Base-by-base conservation (phyloP, 2,797 vertebrate genomes). In the Acanthis flammea region DNA sequence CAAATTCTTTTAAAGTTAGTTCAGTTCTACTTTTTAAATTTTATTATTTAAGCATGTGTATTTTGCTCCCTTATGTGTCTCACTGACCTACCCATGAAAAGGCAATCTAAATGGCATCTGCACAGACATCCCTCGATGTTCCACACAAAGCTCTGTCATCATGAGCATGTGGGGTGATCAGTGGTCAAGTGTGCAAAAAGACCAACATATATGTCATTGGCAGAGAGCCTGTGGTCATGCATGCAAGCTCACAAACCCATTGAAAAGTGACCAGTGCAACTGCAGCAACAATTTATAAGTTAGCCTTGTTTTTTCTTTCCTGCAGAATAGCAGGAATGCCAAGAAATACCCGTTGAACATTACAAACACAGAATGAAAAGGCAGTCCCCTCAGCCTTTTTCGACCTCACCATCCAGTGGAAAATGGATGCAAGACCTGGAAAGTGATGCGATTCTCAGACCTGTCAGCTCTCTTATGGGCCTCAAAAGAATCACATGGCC, bases 101-200 rank as follows among this genome's bases (percentile, higher is more conserved):
- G 58, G 37, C 2, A 0, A 12, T 3, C 3, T 1, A 14, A 63
- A 72, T 0, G 2, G 5, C 7, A 10, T 8, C 25, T 14, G n/a
- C 15, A 1, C 1, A 28, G 55, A 21, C 25, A 31, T 30, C 7
- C 2, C 39, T 47, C 1, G 0, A 9, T 15, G 30, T 9, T 53
- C 18, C 9, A 21, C 6, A 4, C 73, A 42, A 45, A 54, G 39
- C 35, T 48, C 55, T 16, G 27, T 8, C 3, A 2, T 7, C 30
- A 9, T 7, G 14, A 67, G 31, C 1, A 1, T 3, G 33, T 47
- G 14, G 23, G 12, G 35, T 30, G 22, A 45, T 18, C 1, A 0
- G 12, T 9, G 44, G 58, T 2, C 28, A 62, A 39, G 28, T 10
- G 63, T 35, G 57, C 53, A 74, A 39, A 68, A 78, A 51, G 21